Evolutionary conservation across 2,797 vertebrate genomes (phyloP).

Genomic region (Podarcis lilfordi): DNA sequence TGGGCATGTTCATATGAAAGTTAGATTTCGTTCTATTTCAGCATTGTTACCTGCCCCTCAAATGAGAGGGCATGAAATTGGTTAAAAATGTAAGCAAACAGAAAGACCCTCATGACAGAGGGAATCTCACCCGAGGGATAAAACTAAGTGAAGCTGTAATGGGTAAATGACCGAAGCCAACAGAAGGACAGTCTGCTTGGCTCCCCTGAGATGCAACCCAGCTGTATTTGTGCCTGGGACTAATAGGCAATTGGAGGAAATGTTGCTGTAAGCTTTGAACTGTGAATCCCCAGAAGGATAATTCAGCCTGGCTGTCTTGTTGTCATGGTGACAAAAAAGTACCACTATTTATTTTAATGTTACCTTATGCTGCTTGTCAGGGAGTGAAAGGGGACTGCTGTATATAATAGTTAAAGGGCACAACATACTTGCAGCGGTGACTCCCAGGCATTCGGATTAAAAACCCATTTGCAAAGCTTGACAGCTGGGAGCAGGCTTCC

Average conservation of each 20-base stretch:
- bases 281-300: slow-evolving; percentile 22
- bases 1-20: not conserved
- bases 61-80: not conserved
- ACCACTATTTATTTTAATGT: not conserved
- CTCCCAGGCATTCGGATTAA: not conserved
- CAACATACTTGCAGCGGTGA: not conserved
- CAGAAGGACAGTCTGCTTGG: not conserved
- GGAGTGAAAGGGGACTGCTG: not conserved
- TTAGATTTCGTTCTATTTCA: not conserved
- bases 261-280: slow-evolving; percentile 47
- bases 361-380: not conserved
- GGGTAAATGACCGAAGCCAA: not conserved
- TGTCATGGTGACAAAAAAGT: slow-evolving; percentile 62
- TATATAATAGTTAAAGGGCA: not conserved
- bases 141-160: not conserved
- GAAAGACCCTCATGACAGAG: not conserved
- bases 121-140: not conserved
- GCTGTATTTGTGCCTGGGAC: slow-evolving; percentile 21
- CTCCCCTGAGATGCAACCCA: slow-evolving; percentile 36
- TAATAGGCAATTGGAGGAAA: slow-evolving; percentile 42
- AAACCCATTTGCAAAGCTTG: no score
- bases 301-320: slow-evolving; percentile 48
- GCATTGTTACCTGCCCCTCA: not conserved
- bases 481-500: not conserved
- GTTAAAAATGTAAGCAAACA: not conserved